A percentile compares a stretch with the other conserved stretches of the same genome.
phyloP scores from a whole-genome alignment of 2,113 vertebrate genomes.

The Callaeas wilsoni region DNA sequence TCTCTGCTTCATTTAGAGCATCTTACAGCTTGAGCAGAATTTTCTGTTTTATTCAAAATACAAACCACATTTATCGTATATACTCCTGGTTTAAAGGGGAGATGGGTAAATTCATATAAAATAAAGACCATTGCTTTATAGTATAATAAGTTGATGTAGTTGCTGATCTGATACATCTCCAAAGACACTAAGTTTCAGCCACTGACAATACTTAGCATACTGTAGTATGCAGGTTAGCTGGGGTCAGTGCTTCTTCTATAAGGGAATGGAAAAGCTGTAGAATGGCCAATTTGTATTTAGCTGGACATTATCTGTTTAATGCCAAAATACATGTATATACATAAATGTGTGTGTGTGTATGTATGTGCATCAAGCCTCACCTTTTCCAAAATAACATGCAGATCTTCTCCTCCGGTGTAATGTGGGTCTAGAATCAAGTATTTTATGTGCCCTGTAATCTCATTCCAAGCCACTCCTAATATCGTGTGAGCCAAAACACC shows the following conservation, averaged over 20 bases:
- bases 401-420: conserved; percentile 93
- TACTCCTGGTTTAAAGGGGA: background rate
- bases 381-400: conserved; percentile 89
- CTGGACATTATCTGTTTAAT: background rate
- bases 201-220: background rate
- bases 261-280: background rate
- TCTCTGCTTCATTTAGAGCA: background rate
- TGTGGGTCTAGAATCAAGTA: conserved; percentile 95
- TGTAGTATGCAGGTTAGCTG: background rate
- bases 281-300: background rate
- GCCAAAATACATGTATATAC: background rate
- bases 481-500: conserved; percentile 95
- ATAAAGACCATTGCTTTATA: background rate
- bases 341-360: background rate
- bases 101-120: background rate
- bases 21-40: background rate
- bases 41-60: background rate
- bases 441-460: conserved; percentile 85
- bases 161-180: background rate
- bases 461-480: conserved; percentile 94
- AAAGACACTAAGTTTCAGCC: background rate
- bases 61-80: background rate
- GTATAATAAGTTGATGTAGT: background rate
- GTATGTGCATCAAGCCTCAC: conserved; percentile 55
- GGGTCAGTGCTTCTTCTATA: background rate